Base-by-base conservation (phyloP, 2,888 invertebrate species). In the Phania funesta region DNA sequence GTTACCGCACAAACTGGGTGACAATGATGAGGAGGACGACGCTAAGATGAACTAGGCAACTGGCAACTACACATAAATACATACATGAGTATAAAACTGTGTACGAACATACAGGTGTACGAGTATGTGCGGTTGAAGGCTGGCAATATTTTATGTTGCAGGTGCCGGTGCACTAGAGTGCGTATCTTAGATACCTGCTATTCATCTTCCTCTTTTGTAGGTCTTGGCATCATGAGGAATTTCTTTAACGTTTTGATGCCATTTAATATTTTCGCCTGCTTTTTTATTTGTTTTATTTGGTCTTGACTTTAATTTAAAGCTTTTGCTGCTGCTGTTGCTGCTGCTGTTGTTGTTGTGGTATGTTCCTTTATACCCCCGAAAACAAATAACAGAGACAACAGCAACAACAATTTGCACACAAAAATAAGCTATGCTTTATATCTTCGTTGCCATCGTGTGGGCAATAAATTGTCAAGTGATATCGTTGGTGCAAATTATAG, bases 391-490 rank as follows among this genome's bases (percentile, higher is more conserved):
- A 16, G n/a, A n/a, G 18, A n/a, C 50, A 50, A 58, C 56, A 44
- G 52, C 24, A 3, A 77, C 20, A 50, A 58, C 13, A 58, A 35
- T n/a, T 67, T 9, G n/a, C n/a, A 35, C 26, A 52, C 26, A 41
- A 44, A 35, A 52, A 52, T 26, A 29, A 38, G 41, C 20, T 22
- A 35, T 32, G 44, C 20, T 46, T 24, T 65, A 54, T 73, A 58
- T 77, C 74, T 65, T 24, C 74, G 71, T 74, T 80, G 56, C 52
- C 78, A 77, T 83, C 83, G 79, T 83, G 84, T 84, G 81, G 84
- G 81, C 83, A 79, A 84, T 84, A 84, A 84, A 84, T 84, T 84
- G 81, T 83, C 81, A 84, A 84, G 81, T 81, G 84, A 84, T 83
- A 84, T 81, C 81, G 79, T 65, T 81, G 83, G 76, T 79, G 83